phyloP scores from a whole-genome alignment of 2,888 invertebrate genomes.

The Ctenicera cuprea region DNA sequence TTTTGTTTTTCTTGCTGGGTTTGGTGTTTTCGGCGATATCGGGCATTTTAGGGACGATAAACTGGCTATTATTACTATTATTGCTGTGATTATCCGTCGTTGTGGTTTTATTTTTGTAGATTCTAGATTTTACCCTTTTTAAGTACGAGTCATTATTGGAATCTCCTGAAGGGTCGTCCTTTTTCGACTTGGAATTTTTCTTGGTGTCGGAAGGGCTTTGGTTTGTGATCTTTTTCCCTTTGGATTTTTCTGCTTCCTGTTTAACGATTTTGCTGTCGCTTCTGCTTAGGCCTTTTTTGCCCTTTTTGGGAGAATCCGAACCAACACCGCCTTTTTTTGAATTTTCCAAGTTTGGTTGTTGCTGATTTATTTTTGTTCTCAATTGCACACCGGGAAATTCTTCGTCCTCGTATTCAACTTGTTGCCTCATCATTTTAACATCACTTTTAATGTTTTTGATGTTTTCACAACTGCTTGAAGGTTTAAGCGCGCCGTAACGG shows the following conservation, averaged over 20 bases:
- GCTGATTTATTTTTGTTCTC: conserved; percentile 34
- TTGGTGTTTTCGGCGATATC: conserved; percentile 64
- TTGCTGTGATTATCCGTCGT: conserved; percentile 53
- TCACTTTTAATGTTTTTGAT: conserved; percentile 62
- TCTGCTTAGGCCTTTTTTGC: conserved; percentile 50
- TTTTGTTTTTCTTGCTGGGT: conserved; percentile 57
- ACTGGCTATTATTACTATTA: conserved; percentile 45
- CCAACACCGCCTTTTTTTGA: conserved; percentile 17
- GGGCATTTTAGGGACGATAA: conserved; percentile 61
- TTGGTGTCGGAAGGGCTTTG: conserved; percentile 38
- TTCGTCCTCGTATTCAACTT: conserved; percentile 57
- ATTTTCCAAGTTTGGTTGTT: background rate
- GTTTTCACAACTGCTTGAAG: conserved; percentile 64
- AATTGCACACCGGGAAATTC: conserved; percentile 53
- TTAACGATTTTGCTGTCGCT: conserved; percentile 53
- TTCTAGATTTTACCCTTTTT: conserved; percentile 70
- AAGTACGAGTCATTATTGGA: conserved; percentile 64
- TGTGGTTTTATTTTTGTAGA: conserved; percentile 67
- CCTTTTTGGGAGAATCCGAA: conserved; percentile 48
- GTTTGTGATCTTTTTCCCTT: conserved; percentile 37
- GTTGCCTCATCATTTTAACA: conserved; percentile 56
- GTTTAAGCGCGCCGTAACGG: conserved; percentile 58
- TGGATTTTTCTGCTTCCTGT: conserved; percentile 40
- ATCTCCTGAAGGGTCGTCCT: conserved; percentile 10
- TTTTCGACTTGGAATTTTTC: conserved; percentile 41